Evolutionary conservation across 2,888 invertebrate genomes (phyloP).

Genomic region (Leptinotarsa rubiginosa): DNA sequence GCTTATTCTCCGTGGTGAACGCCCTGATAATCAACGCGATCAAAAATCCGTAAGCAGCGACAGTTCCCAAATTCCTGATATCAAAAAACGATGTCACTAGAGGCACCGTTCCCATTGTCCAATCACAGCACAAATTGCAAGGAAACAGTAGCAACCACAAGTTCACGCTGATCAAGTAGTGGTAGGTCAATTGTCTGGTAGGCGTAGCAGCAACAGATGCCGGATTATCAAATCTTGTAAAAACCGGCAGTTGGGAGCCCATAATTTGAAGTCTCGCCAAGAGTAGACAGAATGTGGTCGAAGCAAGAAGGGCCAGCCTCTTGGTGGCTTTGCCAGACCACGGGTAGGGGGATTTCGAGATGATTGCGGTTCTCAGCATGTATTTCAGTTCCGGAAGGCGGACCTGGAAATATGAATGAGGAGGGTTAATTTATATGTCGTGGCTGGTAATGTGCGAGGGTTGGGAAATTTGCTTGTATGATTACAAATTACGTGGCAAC

Average conservation of each 20-base stretch:
- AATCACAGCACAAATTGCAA: constrained; percentile 93
- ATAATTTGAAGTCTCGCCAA: constrained; percentile 90
- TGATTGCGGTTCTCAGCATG: constrained; percentile 66
- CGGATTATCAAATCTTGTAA: constrained; percentile 97
- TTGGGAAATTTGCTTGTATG: constrained; percentile 1
- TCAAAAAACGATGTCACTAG: constrained; percentile 84
- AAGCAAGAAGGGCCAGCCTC: constrained; percentile 82
- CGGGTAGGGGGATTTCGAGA: constrained; percentile 69
- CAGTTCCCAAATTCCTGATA: constrained; percentile 83
- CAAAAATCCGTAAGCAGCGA: constrained; percentile 75
- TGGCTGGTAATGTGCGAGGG: not conserved
- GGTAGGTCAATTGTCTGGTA: constrained; percentile 88
- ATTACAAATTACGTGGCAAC: not conserved
- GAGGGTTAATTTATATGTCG: constrained; percentile 1
- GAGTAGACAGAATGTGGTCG: constrained; percentile 83
- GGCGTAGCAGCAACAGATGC: constrained; percentile 90
- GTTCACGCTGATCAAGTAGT: constrained; percentile 92
- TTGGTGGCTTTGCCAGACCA: constrained; percentile 79
- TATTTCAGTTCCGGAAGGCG: constrained; percentile 68
- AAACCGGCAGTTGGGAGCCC: constrained; percentile 96
- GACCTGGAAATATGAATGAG: constrained; percentile 62
- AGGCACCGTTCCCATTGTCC: constrained; percentile 98
- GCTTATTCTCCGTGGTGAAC: constrained; percentile 71
- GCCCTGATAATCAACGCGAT: constrained; percentile 71
- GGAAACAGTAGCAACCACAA: constrained; percentile 91